Percentiles rank a stretch among this genome's conserved stretches.
phyloP scores from a whole-genome alignment of 2,888 invertebrate species.

The Megastigmus dorsalis region DNA sequence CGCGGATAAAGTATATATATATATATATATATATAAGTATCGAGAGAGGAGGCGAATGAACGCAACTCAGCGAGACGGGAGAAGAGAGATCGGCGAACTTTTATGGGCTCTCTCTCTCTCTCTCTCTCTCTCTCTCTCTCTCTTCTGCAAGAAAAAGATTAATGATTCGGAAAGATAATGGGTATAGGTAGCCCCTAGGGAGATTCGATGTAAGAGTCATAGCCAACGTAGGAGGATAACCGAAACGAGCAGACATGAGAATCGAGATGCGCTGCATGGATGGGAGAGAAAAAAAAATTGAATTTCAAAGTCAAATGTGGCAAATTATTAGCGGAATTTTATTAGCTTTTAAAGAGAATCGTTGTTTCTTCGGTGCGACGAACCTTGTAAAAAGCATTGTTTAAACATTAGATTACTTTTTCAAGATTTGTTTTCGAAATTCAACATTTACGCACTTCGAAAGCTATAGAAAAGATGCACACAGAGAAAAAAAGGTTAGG shows the following conservation, averaged over 20 bases:
- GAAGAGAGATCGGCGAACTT: conserved; percentile 41
- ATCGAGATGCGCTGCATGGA: background rate
- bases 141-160: conserved; percentile 58
- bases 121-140: too few species aligned
- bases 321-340: too few species aligned
- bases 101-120: conserved; percentile 53
- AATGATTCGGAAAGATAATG: conserved; percentile 65
- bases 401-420: too few species aligned
- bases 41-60: background rate
- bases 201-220: conserved; percentile 13
- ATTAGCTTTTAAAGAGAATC: too few species aligned
- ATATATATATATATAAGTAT: background rate
- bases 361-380: too few species aligned
- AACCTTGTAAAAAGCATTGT: too few species aligned
- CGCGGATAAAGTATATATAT: background rate
- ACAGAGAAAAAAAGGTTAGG: too few species aligned
- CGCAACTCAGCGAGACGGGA: too few species aligned
- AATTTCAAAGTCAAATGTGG: conserved; percentile 13
- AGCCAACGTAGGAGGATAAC: conserved; percentile 12
- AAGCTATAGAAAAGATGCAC: too few species aligned
- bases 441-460: too few species aligned
- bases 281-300: conserved; percentile 8
- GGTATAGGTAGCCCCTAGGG: background rate
- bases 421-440: too few species aligned
- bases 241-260: conserved; percentile 14